phyloP scores from a whole-genome alignment of 2,888 invertebrate species.

The Harpalus rubripes region DNA sequence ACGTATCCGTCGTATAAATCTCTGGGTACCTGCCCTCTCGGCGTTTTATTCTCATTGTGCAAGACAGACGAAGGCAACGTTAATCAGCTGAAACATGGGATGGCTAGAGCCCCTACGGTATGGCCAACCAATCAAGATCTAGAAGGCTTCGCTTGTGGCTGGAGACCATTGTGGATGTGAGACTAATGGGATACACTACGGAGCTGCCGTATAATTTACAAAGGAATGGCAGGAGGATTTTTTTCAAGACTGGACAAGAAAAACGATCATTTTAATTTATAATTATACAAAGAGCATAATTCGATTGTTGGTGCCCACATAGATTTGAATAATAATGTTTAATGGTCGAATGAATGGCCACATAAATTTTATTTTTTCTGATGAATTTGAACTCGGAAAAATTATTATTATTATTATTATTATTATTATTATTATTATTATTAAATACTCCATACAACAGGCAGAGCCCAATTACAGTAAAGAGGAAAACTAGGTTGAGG shows the following conservation, averaged over 20 bases:
- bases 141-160: background rate
- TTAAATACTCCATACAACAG: too few species aligned
- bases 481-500: too few species aligned
- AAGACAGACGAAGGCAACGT: slow-evolving; percentile 35
- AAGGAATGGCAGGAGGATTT: background rate
- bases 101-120: slow-evolving; percentile 16
- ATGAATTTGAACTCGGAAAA: too few species aligned
- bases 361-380: too few species aligned
- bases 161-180: slow-evolving; percentile 72
- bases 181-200: slow-evolving; percentile 71
- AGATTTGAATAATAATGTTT: background rate
- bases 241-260: background rate
- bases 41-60: slow-evolving; percentile 62
- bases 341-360: too few species aligned
- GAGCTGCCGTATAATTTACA: slow-evolving; percentile 2
- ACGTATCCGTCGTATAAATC: slow-evolving; percentile 43
- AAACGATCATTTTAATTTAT: background rate
- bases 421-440: too few species aligned
- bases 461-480: too few species aligned
- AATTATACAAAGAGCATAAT: background rate
- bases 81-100: slow-evolving; percentile 65
- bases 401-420: too few species aligned
- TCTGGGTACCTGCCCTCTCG: slow-evolving; percentile 50
- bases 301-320: background rate
- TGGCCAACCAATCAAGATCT: slow-evolving; percentile 65